A percentile compares a stretch with the other conserved stretches of the same genome.
Conservation (phyloP, 2,797 vertebrate species). For the Glyptemys insculpta region DNA sequence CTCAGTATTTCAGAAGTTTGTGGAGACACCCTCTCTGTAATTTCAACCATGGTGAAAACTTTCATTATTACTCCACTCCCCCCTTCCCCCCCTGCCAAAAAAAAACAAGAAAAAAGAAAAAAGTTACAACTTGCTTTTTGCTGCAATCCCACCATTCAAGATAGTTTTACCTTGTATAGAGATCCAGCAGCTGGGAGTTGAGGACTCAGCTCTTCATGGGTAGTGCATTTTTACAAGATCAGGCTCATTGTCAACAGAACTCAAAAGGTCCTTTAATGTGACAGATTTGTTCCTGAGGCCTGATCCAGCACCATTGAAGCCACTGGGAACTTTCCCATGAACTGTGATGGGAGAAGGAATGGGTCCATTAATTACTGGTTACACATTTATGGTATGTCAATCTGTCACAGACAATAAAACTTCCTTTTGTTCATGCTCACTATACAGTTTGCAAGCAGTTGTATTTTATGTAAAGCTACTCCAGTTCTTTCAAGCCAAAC, state of each 20-base stretch:
- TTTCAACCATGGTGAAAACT: background rate
- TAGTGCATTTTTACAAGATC: background rate
- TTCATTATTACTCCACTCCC: background rate
- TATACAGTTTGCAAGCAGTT: background rate
- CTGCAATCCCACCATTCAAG: background rate
- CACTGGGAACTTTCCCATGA: background rate
- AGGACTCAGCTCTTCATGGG: background rate
- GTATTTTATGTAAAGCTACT: background rate
- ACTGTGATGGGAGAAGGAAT: background rate
- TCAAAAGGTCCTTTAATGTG: background rate
- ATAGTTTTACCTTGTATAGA: background rate
- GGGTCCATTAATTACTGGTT: background rate
- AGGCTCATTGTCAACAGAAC: background rate
- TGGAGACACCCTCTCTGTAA: background rate
- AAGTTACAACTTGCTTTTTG: background rate
- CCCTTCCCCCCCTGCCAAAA: fast-evolving
- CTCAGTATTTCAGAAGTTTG: background rate
- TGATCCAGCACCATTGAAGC: background rate
- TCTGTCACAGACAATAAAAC: background rate
- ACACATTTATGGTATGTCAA: background rate
- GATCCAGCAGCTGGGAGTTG: no score
- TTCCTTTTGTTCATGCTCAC: background rate
- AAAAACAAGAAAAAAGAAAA: background rate
- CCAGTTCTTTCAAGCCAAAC: background rate
- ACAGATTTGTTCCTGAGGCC: background rate